Evolutionary conservation across 2,113 vertebrate species (phyloP).

Genomic region (Todiramphus chloris): DNA sequence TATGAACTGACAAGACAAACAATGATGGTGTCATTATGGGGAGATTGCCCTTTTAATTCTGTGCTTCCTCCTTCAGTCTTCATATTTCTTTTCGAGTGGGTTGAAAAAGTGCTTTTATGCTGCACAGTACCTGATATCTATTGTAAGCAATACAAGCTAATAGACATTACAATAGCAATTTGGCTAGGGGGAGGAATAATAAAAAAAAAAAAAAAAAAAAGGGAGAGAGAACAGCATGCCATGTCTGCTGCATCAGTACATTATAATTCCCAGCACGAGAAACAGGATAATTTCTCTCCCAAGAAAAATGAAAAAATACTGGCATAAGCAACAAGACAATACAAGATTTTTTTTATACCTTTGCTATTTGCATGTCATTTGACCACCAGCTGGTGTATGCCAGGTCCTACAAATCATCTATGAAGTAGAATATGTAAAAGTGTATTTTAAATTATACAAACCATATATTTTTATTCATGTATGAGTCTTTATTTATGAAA

Average conservation of each 20-base stretch:
- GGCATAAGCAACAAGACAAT: background rate
- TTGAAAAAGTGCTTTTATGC: background rate
- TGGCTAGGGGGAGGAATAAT: background rate
- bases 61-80: background rate
- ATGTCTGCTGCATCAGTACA: background rate
- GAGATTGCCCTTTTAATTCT: background rate
- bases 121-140: background rate
- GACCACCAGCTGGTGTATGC: background rate
- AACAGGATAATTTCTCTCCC: background rate
- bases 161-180: background rate
- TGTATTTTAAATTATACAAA: background rate
- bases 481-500: slow-evolving; percentile 34
- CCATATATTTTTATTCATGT: background rate
- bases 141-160: background rate
- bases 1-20: background rate
- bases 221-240: background rate
- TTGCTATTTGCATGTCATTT: background rate
- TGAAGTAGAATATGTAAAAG: slow-evolving; percentile 19
- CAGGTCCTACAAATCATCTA: background rate
- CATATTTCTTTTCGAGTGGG: background rate
- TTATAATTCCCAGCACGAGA: background rate
- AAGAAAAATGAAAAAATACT: background rate
- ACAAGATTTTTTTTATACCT: background rate
- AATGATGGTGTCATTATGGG: background rate
- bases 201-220: background rate